Evolutionary conservation across 2,888 invertebrate genomes (phyloP).

Genomic region (Dryococelus australis): DNA sequence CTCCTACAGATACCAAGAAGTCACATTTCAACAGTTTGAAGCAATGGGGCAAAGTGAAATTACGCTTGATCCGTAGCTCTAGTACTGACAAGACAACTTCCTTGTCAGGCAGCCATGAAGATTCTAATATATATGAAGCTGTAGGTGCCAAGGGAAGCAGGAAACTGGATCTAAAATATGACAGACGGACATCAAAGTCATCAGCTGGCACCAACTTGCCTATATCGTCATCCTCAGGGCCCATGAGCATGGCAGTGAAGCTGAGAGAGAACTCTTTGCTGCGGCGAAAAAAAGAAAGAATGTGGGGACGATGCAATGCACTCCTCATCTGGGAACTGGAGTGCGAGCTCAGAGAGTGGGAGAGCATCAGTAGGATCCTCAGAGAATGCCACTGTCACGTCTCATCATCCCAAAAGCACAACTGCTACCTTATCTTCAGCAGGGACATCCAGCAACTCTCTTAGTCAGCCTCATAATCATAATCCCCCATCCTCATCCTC

Average conservation of each 20-base stretch:
- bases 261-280: conserved; percentile 78
- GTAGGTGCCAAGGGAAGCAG: conserved; percentile 62
- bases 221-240: conserved; percentile 64
- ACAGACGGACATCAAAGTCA: conserved; percentile 46
- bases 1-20: conserved; percentile 68
- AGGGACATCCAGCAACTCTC: conserved; percentile 73
- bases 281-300: conserved; percentile 70
- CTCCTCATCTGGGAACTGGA: conserved; percentile 95
- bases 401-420: conserved; percentile 73
- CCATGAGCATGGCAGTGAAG: conserved; percentile 72
- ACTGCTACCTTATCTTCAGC: conserved; percentile 57
- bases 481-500: conserved; percentile 70
- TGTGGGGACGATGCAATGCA: conserved; percentile 75
- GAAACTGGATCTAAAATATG: conserved; percentile 35
- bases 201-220: conserved; percentile 55
- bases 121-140: conserved; percentile 71
- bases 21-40: conserved; percentile 83
- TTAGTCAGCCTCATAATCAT: conserved; percentile 64
- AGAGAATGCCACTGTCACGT: conserved; percentile 55
- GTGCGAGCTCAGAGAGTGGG: conserved; percentile 89
- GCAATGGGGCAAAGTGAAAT: conserved; percentile 83
- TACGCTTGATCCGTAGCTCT: conserved; percentile 71
- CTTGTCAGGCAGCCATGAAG: conserved; percentile 59
- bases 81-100: conserved; percentile 57
- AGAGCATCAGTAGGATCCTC: conserved; percentile 82